Evolutionary conservation across 2,797 vertebrate species (phyloP).

Genomic region (Lithobates pipiens): DNA sequence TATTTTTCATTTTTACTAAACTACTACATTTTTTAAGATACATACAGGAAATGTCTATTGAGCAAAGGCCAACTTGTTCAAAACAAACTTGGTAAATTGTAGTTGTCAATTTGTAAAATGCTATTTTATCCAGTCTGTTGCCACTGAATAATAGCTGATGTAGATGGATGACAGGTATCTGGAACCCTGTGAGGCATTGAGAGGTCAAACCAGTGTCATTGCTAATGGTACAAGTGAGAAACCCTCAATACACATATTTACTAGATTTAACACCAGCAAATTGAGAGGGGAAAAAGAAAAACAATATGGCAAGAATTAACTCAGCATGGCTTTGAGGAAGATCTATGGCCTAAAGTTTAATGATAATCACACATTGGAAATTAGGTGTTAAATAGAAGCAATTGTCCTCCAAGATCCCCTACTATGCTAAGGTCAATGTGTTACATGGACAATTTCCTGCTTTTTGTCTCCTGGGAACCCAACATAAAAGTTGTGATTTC

Average conservation of each 20-base stretch:
- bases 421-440: slow-evolving; percentile 30
- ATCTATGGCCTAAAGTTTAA: slow-evolving; percentile 14
- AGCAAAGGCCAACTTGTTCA: not conserved
- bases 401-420: slow-evolving; percentile 20
- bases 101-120: too few relatives aligned
- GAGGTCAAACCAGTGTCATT: slow-evolving; percentile 4
- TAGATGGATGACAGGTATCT: not conserved
- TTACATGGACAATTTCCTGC: slow-evolving; percentile 43
- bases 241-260: slow-evolving; percentile 1
- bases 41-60: not conserved
- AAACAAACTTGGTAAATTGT: not conserved
- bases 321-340: not conserved
- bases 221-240: not conserved
- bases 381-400: slow-evolving; percentile 43
- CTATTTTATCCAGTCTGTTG: not conserved
- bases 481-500: not conserved
- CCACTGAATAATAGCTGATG: not conserved
- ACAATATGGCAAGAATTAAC: slow-evolving; percentile 1
- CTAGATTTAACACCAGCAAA: not conserved
- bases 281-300: not conserved
- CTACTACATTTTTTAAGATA: not conserved
- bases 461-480: slow-evolving; percentile 37
- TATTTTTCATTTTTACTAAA: not conserved
- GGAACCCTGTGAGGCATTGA: not conserved
- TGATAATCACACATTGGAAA: slow-evolving; percentile 41